Evolutionary conservation across 2,797 vertebrate species (phyloP), one percentile per base, ranked within the genome.

Genomic region (Sandelia bainsii): DNA sequence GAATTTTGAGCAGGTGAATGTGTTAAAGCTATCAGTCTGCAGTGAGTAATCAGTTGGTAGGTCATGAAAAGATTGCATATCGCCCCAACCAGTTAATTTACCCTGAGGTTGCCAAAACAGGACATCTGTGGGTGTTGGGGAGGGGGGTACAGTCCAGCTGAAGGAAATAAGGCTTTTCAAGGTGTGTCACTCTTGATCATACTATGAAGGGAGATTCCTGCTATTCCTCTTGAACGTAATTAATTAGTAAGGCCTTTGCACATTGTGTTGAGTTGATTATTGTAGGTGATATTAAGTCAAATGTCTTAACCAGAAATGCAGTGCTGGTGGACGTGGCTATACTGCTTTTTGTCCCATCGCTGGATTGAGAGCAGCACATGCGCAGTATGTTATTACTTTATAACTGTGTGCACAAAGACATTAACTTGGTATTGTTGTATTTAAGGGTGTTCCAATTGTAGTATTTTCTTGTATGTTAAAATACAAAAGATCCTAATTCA

Each of bases 1-100:
- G 66, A 66, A 46, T 82, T 59, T 76, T 62, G 52, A 81, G 64
- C 62, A 77, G 59, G 53, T 81, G 66, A 70, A 61, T 48, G 16
- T 66, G 64, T 63, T 50, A 22, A 45, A 77, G 72, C 67, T 65
- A 32, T 66, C 67, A 67, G 68, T 64, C 56, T 64, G 68, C 22
- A 1, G 69, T 77, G 61, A 70, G 48, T 82, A 69, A 76, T 72
- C 54, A 66, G 39, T 71, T 72, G 69, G 66, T 83, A 77, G 74
- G 72, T 83, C 70, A 70, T 61, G 61, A 67, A 78, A 77, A 82
- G 58, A 84, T 83, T 72, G 59, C 32, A 68, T 80, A 68, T 78
- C 12, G 13, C 68, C 48, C 48, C 46, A 63, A 74, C 72, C 64
- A 32, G 72, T 70, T 72, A 62, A 76, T 86, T 83, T 81, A 78